phyloP scores from a whole-genome alignment of 2,888 invertebrate species.

The Drosophila cognata region DNA sequence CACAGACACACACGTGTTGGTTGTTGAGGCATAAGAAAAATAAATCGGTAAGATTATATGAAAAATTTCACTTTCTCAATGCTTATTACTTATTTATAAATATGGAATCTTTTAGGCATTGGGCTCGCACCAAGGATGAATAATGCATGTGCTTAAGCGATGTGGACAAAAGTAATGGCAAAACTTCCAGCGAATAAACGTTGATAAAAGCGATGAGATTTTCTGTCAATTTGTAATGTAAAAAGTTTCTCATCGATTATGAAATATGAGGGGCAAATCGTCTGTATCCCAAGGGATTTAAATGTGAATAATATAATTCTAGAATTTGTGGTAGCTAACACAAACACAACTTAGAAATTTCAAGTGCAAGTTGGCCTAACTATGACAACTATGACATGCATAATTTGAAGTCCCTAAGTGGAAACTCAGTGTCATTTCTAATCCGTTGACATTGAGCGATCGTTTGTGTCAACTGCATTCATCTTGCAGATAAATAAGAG shows the following conservation, averaged over 20 bases:
- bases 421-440: not conserved
- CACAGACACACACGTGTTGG: not conserved
- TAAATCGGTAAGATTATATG: conserved; percentile 68
- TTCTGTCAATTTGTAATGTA: conserved; percentile 23
- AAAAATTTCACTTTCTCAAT: conserved; percentile 79
- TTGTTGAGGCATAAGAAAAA: conserved; percentile 56
- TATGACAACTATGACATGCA: not conserved
- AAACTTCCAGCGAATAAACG: conserved; percentile 17
- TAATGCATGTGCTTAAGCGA: conserved; percentile 25
- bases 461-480: conserved; percentile 31
- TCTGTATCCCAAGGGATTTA: not conserved
- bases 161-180: conserved; percentile 6
- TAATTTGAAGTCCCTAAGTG: not conserved
- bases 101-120: conserved; percentile 58
- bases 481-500: conserved; percentile 13
- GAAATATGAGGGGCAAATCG: conserved; percentile 6
- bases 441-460: conserved; percentile 44
- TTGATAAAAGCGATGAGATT: conserved; percentile 27
- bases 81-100: conserved; percentile 72
- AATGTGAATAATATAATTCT: not conserved
- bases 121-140: conserved; percentile 49
- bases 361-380: conserved; percentile 1
- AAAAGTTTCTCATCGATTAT: conserved; percentile 7
- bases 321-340: not conserved
- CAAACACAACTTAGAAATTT: not conserved